phyloP scores from a whole-genome alignment of 2,888 invertebrate genomes.

The Cantharis rustica region DNA sequence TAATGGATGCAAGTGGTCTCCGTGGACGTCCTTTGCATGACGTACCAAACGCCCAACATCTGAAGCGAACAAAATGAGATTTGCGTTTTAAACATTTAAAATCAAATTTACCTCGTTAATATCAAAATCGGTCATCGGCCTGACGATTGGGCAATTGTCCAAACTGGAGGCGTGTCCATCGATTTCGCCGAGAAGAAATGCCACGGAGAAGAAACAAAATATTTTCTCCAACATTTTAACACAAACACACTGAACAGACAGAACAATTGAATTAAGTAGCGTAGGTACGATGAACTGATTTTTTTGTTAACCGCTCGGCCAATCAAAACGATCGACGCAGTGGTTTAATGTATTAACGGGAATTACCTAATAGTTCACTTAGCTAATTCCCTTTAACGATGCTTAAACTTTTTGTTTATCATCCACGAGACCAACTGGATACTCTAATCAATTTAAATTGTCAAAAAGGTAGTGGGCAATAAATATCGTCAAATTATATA shows the following conservation, averaged over 20 bases:
- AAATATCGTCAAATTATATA: background rate
- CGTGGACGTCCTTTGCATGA: constrained; percentile 81
- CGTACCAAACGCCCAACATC: constrained; percentile 84
- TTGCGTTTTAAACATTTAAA: constrained; percentile 2
- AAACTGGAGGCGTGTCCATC: constrained; percentile 72
- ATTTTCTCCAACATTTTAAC: constrained; percentile 2
- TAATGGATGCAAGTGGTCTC: constrained; percentile 79
- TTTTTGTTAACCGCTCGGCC: background rate
- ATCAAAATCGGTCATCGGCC: constrained; percentile 73
- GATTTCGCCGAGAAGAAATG: background rate
- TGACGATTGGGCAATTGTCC: constrained; percentile 74
- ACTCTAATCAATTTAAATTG: background rate
- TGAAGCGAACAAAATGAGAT: constrained; percentile 49
- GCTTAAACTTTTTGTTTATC: background rate
- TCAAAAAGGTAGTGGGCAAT: background rate
- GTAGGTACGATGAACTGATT: constrained; percentile 71
- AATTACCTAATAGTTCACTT: background rate
- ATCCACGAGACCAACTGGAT: background rate
- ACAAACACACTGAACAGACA: background rate
- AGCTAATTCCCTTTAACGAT: background rate
- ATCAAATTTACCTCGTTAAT: constrained; percentile 70
- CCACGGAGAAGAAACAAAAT: background rate
- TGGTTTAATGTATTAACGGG: background rate
- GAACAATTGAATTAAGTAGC: background rate
- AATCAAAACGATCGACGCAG: background rate